These are phyloP conservation scores for pig (Sus scrofa) DNA, from an alignment of 2,113 vertebrate genomes.

Conservation along the genomic window DNA sequence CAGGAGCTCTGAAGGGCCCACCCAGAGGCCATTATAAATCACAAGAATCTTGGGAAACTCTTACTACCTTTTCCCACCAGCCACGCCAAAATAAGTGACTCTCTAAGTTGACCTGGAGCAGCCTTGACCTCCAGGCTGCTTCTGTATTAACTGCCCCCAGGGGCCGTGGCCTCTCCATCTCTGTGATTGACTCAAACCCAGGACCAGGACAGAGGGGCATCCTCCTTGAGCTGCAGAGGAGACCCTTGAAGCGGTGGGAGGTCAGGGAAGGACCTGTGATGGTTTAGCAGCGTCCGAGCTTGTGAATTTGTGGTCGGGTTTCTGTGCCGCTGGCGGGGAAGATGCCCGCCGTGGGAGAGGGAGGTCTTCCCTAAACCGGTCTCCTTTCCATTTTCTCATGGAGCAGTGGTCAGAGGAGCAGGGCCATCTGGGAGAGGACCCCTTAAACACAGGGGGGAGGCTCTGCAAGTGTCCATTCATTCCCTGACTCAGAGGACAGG, in stretches of 20 bases:
- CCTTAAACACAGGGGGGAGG: too few relatives aligned
- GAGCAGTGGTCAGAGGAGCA: background rate
- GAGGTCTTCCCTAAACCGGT: background rate
- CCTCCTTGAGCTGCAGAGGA: background rate
- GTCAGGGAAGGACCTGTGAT: fast-evolving
- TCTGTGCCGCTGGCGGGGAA: fast-evolving
- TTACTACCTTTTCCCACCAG: fast-evolving
- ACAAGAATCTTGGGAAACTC: background rate
- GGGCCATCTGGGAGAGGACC: background rate
- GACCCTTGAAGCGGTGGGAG: background rate
- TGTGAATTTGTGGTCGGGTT: too few relatives aligned
- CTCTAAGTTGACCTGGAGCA: background rate
- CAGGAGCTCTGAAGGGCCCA: too few relatives aligned
- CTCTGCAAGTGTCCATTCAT: fast-evolving
- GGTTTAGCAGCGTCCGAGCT: fast-evolving
- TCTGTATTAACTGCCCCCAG: background rate
- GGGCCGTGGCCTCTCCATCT: background rate
- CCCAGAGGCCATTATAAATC: too few relatives aligned
- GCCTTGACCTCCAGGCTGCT: background rate
- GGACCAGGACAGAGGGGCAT: too few relatives aligned
- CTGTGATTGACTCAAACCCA: too few relatives aligned
- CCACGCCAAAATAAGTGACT: too few relatives aligned
- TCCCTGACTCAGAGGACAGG: fast-evolving
- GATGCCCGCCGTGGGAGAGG: background rate
- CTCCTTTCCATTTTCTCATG: background rate